Evolutionary conservation across 2,797 vertebrate genomes (phyloP), one percentile per base, ranked within the genome.

Genomic region (Mormyrus proboscirostris): DNA sequence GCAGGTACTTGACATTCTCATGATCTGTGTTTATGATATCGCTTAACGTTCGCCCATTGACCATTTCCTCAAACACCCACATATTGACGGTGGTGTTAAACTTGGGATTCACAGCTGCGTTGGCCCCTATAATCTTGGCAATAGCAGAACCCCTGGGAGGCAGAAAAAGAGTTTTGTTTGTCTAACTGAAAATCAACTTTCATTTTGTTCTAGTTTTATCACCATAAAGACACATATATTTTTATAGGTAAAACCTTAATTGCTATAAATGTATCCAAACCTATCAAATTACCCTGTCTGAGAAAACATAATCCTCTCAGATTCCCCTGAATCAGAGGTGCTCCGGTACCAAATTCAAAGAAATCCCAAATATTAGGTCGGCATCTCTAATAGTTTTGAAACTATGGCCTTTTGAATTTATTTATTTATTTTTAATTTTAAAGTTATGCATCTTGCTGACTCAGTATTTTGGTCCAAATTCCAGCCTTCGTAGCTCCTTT

Each of bases 61-160:
- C 94, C 51, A 93, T 96, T 95, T 99, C 98, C 94, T 99, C 97
- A 94, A 98, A 98, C 93, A 99, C 98, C 98, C 98, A 99, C 98
- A 99, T 99, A 88, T 94, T 97, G 50, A 99, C 97, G 0, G 90
- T 94, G 41, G 73, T 93, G 95, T 98, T 96, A 89, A 99, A 99
- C 89, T 92, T 94, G 87, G 95, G 25, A 92, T 97, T 96, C 50
- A 92, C 92, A 0, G 94, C 96, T 0, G 96, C 95, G 76, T 99
- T 99, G 92, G 92, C 91, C 10, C 98, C 98, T 3, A 97, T 96
- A 12, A 99, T 98, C 95, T 98, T 99, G 94, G 98, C 97, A 29
- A 99, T 98, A 92, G 97, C 98, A 3, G 98, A 99, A 88, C 98
- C 98, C 98, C 98, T 99, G 95, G 3, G 3, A 88, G 88, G 38